phyloP scores from a whole-genome alignment of 37 sponge, comb jelly and placozoan species.

The Ephydatia muelleri region DNA sequence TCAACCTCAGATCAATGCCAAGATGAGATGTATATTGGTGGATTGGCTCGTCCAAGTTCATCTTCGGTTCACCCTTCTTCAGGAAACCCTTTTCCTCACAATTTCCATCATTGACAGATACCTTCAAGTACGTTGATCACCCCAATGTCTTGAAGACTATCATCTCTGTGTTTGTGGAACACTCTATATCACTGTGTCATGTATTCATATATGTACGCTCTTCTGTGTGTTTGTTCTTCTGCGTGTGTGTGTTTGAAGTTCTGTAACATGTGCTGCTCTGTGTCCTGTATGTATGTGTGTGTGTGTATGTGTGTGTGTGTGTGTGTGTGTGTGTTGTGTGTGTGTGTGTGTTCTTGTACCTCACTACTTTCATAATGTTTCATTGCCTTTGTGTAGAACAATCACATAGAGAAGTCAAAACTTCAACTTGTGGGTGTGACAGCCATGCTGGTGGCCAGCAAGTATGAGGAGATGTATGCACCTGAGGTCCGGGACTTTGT shows the following conservation, averaged over 20 bases:
- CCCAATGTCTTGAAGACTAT: too few species aligned
- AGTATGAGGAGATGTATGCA: constrained; percentile 99
- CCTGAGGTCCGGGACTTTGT: constrained; percentile 96
- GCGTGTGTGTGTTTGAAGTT: too few species aligned
- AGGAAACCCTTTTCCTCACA: constrained; percentile 93
- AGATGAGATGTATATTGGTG: constrained; percentile 90
- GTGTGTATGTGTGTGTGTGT: too few species aligned
- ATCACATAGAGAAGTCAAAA: constrained; percentile 59
- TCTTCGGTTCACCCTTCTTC: constrained; percentile 81
- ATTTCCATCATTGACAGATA: constrained; percentile 93
- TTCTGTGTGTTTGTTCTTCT: too few species aligned
- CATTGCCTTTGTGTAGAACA: constrained; percentile 12
- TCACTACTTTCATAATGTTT: too few species aligned
- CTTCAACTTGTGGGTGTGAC: constrained; percentile 98
- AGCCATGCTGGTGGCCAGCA: constrained; percentile 95
- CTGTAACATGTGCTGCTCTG: too few species aligned
- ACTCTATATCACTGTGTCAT: too few species aligned
- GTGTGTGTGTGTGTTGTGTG: too few species aligned
- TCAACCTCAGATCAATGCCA: constrained; percentile 83
- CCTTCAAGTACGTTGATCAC: constrained; percentile 57
- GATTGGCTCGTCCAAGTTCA: constrained; percentile 98
- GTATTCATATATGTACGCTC: too few species aligned
- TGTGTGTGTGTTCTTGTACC: too few species aligned
- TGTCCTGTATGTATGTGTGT: too few species aligned
- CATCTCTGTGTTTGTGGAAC: too few species aligned